Evolutionary conservation across 2,888 invertebrate species (phyloP).

Genomic region (Steinernema carpocapsae): DNA sequence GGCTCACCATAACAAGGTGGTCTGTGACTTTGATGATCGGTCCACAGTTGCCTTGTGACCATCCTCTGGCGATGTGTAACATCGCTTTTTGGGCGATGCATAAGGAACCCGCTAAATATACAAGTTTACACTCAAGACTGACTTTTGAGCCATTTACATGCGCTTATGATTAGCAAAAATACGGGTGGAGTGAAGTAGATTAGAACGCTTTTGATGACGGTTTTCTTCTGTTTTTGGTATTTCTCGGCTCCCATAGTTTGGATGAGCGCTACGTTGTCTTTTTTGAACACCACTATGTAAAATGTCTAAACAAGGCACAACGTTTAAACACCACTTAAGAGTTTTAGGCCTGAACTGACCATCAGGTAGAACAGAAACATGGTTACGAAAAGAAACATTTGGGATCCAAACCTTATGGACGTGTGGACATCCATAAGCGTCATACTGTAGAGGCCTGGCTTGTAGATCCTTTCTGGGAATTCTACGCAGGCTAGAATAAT

Average conservation of each 20-base stretch:
- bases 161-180: background rate
- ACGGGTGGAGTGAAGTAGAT: slow-evolving; percentile 25
- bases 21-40: slow-evolving; percentile 19
- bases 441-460: slow-evolving; percentile 22
- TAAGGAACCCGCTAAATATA: background rate
- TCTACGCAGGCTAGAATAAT: background rate
- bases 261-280: background rate
- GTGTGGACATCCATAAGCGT: slow-evolving; percentile 7
- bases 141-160: background rate
- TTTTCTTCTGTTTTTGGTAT: slow-evolving; percentile 3
- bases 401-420: background rate
- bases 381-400: slow-evolving; percentile 27
- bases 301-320: background rate
- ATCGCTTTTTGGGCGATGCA: slow-evolving; percentile 25
- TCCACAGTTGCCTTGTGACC: background rate
- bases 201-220: slow-evolving; percentile 14
- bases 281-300: slow-evolving; percentile 15
- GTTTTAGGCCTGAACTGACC: background rate
- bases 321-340: background rate
- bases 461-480: slow-evolving; percentile 20
- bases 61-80: background rate
- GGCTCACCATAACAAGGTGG: slow-evolving; percentile 24
- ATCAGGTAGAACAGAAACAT: slow-evolving; percentile 23
- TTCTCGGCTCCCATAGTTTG: slow-evolving; percentile 11
- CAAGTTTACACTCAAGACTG: background rate